Conservation (phyloP, 2,113 vertebrate species). For the Ploceus nigricollis region DNA sequence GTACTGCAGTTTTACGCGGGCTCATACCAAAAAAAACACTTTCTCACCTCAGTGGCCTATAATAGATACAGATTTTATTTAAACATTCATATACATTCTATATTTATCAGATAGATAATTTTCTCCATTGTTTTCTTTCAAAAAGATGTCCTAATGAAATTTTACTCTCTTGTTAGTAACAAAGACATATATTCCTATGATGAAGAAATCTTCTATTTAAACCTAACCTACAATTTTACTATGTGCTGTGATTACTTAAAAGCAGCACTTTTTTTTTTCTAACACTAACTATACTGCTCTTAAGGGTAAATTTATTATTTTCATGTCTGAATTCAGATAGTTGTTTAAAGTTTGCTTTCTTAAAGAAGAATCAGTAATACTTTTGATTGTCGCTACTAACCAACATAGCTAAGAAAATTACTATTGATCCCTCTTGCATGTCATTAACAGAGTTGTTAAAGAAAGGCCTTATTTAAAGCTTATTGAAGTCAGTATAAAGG, state of each 20-base stretch:
- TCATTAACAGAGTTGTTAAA: background rate
- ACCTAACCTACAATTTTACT: background rate
- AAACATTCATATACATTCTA: background rate
- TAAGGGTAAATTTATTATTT: background rate
- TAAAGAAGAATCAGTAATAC: background rate
- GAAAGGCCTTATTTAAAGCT: background rate
- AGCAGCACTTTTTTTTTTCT: rapidly evolving
- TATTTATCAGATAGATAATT: background rate
- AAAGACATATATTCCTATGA: background rate
- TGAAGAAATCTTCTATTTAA: background rate
- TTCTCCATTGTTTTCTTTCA: background rate
- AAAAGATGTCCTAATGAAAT: background rate
- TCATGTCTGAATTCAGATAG: background rate
- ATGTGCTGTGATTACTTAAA: background rate
- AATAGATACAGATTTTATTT: background rate
- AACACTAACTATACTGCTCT: background rate
- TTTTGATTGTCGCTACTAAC: background rate
- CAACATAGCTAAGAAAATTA: background rate
- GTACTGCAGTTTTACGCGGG: background rate
- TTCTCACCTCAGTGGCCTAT: background rate
- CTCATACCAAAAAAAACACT: background rate
- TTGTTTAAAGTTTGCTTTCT: background rate
- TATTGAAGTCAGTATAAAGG: background rate
- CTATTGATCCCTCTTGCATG: background rate
- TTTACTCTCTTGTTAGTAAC: background rate